A percentile compares a stretch with the other conserved stretches of the same genome.
Evolutionary conservation across 92 coral and sea anemone species (phyloP).

Genomic region (Bergia puertoricense): DNA sequence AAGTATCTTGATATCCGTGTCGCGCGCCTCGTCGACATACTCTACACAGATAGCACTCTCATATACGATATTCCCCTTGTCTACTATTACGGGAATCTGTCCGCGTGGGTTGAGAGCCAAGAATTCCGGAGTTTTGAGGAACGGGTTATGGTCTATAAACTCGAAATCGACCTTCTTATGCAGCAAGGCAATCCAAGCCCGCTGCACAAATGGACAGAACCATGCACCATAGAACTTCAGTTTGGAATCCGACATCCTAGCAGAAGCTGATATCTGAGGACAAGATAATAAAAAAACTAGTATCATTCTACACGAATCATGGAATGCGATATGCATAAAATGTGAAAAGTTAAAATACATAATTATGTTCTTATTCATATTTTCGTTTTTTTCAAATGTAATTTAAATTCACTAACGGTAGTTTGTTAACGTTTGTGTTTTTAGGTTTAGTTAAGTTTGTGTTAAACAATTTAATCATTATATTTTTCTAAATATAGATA

Average conservation of each 20-base stretch:
- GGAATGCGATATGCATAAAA: too few relatives aligned
- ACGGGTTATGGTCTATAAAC: slow-evolving; percentile 66
- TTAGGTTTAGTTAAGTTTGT: too few relatives aligned
- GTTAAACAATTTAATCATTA: too few relatives aligned
- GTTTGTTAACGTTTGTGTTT: too few relatives aligned
- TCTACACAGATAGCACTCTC: slow-evolving; percentile 36
- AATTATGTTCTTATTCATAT: too few relatives aligned
- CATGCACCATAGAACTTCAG: slow-evolving; percentile 68
- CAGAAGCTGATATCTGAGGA: too few relatives aligned
- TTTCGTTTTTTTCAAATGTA: too few relatives aligned
- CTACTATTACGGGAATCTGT: slow-evolving; percentile 61
- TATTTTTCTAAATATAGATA: too few relatives aligned
- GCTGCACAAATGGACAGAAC: slow-evolving; percentile 84
- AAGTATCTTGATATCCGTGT: slow-evolving; percentile 47
- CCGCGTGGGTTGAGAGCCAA: slow-evolving; percentile 74
- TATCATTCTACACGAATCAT: too few relatives aligned
- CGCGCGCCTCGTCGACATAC: slow-evolving; percentile 69
- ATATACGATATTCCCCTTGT: slow-evolving; percentile 55
- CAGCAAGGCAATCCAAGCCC: slow-evolving; percentile 80
- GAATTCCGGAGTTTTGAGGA: slow-evolving; percentile 80
- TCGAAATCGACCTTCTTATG: slow-evolving; percentile 72
- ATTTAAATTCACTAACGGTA: too few relatives aligned
- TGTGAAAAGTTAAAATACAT: too few relatives aligned
- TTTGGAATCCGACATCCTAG: background rate
- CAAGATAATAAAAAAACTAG: too few relatives aligned